These are phyloP conservation scores for Salvelinus namaycush DNA, from an alignment of 2,113 vertebrate genomes.

Conservation along the genomic window DNA sequence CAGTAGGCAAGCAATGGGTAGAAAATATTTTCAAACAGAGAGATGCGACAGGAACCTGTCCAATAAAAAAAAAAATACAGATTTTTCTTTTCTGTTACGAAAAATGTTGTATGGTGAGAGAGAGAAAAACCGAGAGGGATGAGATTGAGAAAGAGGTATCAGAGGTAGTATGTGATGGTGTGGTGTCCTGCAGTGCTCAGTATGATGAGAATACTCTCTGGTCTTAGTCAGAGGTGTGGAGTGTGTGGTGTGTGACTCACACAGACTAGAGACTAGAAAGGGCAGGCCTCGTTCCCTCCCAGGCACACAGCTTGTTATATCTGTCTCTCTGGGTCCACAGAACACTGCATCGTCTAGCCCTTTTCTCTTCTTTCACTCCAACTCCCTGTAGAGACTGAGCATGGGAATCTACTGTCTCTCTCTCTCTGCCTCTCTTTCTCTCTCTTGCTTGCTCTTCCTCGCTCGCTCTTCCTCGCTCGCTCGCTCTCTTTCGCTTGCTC, in stretches of 20 bases:
- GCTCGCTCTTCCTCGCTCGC: too few species aligned
- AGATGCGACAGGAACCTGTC: too few species aligned
- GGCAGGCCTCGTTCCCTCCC: too few species aligned
- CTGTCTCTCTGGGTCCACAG: too few species aligned
- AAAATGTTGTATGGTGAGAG: conserved; percentile 19
- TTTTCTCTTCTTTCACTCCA: background rate
- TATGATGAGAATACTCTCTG: background rate
- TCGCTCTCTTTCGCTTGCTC: too few species aligned
- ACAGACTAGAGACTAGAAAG: background rate
- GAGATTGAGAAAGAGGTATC: background rate
- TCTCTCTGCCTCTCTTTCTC: background rate
- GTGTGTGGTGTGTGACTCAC: background rate
- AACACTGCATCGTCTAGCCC: background rate
- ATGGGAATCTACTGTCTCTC: background rate
- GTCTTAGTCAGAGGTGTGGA: background rate
- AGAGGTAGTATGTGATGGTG: background rate
- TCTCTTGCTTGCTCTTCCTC: background rate
- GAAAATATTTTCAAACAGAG: too few species aligned
- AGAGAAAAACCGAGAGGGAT: background rate
- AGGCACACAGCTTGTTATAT: too few species aligned
- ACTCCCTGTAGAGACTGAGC: background rate
- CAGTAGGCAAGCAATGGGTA: too few species aligned
- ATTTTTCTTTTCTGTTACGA: too few species aligned
- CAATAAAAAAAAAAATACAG: too few species aligned
- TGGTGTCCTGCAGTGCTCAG: background rate